Evolutionary conservation across 2,797 vertebrate species (phyloP).

Genomic region (Coregonus ussuriensis): DNA sequence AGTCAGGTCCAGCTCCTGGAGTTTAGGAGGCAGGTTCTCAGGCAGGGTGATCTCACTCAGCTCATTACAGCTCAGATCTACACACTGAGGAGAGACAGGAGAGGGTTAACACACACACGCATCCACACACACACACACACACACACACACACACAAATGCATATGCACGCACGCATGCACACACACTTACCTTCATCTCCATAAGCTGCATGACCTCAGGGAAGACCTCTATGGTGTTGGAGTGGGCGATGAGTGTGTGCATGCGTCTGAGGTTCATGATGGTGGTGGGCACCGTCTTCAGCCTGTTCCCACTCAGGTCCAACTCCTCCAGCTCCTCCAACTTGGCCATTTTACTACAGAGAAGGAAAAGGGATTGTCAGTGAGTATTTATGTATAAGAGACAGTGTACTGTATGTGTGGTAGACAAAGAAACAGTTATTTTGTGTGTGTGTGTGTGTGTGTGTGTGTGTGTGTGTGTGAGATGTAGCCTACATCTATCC

Average conservation of each 20-base stretch:
- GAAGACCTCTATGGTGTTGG: conserved; percentile 95
- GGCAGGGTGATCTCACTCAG: conserved; percentile 90
- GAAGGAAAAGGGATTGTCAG: neutral
- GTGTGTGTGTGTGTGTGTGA: conserved; percentile 1
- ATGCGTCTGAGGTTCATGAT: conserved; percentile 92
- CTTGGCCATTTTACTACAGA: conserved; percentile 96
- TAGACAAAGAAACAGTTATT: too few species aligned
- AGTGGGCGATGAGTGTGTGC: conserved; percentile 95
- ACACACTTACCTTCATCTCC: conserved; percentile 88
- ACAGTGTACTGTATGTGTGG: neutral
- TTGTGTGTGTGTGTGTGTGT: too few species aligned
- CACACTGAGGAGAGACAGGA: conserved; percentile 78
- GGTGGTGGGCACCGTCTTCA: conserved; percentile 95
- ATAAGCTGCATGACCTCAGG: conserved; percentile 97
- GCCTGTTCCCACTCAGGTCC: conserved; percentile 93
- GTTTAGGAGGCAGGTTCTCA: conserved; percentile 93
- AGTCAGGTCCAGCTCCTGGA: conserved; percentile 96
- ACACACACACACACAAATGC: neutral
- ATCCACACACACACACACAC: neutral
- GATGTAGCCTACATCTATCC: neutral
- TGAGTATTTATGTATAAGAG: neutral
- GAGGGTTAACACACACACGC: conserved; percentile 9
- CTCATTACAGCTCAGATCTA: conserved; percentile 97
- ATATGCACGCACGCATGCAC: conserved; percentile 9
- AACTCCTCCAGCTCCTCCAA: conserved; percentile 96